Evolutionary conservation across 2,113 vertebrate genomes (phyloP), one percentile per base, ranked within the genome.

Genomic region (Mola mola): DNA sequence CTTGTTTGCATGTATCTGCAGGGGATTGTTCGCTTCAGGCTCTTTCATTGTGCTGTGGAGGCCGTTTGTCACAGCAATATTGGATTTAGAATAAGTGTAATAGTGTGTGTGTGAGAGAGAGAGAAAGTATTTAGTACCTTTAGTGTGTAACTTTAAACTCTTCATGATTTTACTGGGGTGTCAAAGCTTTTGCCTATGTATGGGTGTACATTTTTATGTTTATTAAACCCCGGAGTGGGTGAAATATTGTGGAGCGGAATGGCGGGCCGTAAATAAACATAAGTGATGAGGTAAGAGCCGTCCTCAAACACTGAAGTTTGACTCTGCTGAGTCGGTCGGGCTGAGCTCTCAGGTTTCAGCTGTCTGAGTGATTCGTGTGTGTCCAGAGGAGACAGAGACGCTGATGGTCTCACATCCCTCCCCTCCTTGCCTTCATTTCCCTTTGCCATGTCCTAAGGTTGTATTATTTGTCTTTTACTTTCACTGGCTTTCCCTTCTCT

Each of bases 21-120:
- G 63, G 59, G 43, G 51, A 73, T 66, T 72, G 57, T 81, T 83
- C 29, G 66, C 84, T 81, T 24, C 52, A 60, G 74, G 38, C 78
- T 78, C 16, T 38, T 62, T 80, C 76, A 69, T 76, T 64, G 64
- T 76, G 48, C 56, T n/a, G 29, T 40, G 26, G 83, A 77, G 69
- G 62, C 60, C 52, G 74, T 87, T 82, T 86, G 76, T 86, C 81
- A 82, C 62, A 29, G 57, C 46, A 48, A 61, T 86, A 86, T 78
- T 85, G 69, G 67, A 79, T 82, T 82, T 51, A 55, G 74, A 77
- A 73, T 77, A 72, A 78, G 67, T 72, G 75, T 51, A 56, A 68
- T n/a, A 53, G 44, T 28, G 8, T 24, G 31, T 50, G 52, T 63
- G 58, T 43, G 29, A 31, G 37, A 19, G 28, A 40, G n/a, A 8